phyloP scores from a whole-genome alignment of 1,140 invertebrate species.

The Aphis craccivora region DNA sequence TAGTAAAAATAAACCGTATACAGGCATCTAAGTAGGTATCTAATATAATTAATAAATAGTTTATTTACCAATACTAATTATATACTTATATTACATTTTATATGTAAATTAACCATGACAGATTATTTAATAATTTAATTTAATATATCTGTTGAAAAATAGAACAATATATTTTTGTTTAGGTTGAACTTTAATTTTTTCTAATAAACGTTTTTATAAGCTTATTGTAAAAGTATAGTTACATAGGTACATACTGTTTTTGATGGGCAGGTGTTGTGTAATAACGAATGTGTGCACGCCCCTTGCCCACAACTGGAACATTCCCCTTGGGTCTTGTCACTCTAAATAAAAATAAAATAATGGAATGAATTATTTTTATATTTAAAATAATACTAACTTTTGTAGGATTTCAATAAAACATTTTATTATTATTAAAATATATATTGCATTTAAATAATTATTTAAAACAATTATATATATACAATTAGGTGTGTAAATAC shows the following conservation, averaged over 20 bases:
- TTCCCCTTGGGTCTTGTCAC: conserved; percentile 50
- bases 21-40: too few relatives aligned
- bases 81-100: background rate
- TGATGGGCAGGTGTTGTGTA: conserved; percentile 51
- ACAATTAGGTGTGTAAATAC: background rate
- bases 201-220: background rate
- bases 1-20: background rate
- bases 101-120: background rate
- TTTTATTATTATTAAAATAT: background rate
- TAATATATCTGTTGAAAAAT: background rate
- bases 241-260: conserved; percentile 28
- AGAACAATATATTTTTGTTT: background rate
- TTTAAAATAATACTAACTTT: background rate
- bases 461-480: background rate
- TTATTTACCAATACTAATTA: background rate
- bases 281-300: conserved; percentile 43
- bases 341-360: conserved; percentile 13
- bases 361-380: background rate
- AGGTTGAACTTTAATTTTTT: background rate
- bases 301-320: conserved; percentile 52
- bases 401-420: background rate
- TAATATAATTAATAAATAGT: background rate
- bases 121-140: background rate
- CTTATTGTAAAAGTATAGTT: background rate
- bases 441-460: background rate